Base-by-base conservation (phyloP, 2,888 invertebrate species). In the Meteorus colon region DNA sequence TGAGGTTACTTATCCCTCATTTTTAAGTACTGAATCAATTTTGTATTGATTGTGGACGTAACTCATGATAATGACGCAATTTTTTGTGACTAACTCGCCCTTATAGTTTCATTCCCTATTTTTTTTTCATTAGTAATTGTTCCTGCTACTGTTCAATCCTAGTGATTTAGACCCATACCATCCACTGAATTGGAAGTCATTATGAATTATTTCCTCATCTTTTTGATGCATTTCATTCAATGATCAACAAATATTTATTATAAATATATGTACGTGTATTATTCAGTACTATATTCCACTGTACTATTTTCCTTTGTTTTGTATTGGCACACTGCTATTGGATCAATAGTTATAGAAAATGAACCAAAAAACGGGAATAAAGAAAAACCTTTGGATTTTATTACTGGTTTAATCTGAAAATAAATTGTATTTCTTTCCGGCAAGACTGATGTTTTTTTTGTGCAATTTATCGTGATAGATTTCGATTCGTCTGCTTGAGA, bases 241-340 rank as follows among this genome's bases (percentile, higher is more conserved):
- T 29, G 19, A 27, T 29, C 16, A 67, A 45, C 29, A n/a, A 48
- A 16, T 65, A 48, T 65, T 8, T 72, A 12, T 65, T n/a, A n/a
- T 45, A 37, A 34, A 34, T 67, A 67, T 51, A 37, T 55, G 37
- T 67, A 67, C 65, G 12, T 31, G 24, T 55, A 55, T 55, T 8
- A 4, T n/a, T 24, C 37, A 41, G 41, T 66, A 24, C 24, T 66
- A 45, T 66, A 41, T 41, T 41, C 24, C 19, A 41, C 27, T 66
- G 37, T 24, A 41, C 24, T 45, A 37, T 41, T 45, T 60, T 29
- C 41, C 62, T 19, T 48, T 37, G 24, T n/a, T 59, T 41, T 37
- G 41, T 41, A 63, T 74, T 74, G 74, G 74, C 74, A 74, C 74
- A 63, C 69, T 69, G 74, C 68, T 34, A 27, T 74, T 16, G 27